Evolutionary conservation across 2,113 vertebrate species (phyloP).

Genomic region (Gnathonemus echidnorhynchus): DNA sequence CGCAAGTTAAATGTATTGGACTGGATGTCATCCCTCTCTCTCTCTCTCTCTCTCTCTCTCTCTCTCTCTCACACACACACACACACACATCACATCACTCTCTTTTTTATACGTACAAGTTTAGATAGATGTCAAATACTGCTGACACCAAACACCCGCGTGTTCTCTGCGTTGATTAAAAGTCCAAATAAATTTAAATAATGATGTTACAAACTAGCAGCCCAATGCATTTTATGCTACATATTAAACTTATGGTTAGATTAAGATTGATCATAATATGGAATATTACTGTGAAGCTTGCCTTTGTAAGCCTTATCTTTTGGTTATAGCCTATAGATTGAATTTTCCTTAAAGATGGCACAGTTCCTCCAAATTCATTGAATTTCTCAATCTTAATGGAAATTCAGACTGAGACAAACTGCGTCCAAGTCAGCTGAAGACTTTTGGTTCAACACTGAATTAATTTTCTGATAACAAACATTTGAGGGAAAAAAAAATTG

Average conservation of each 20-base stretch:
- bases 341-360: background rate
- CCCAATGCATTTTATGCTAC: background rate
- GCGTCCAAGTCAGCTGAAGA: background rate
- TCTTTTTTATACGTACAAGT: background rate
- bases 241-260: background rate
- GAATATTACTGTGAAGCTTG: background rate
- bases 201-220: background rate
- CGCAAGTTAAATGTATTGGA: background rate
- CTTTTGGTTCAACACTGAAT: background rate
- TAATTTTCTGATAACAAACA: conserved; percentile 7
- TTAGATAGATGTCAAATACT: background rate
- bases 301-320: background rate
- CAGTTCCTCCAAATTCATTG: background rate
- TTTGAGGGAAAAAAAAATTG: background rate
- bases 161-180: background rate
- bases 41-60: background rate
- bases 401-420: conserved; percentile 1
- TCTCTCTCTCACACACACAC: background rate
- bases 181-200: background rate
- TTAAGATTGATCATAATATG: background rate
- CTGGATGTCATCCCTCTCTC: background rate
- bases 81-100: background rate
- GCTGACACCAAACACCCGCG: background rate
- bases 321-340: background rate
- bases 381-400: conserved; percentile 9